These are phyloP conservation scores for Poecilia picta DNA, from an alignment of 2,797 vertebrate species.

Conservation along the genomic window DNA sequence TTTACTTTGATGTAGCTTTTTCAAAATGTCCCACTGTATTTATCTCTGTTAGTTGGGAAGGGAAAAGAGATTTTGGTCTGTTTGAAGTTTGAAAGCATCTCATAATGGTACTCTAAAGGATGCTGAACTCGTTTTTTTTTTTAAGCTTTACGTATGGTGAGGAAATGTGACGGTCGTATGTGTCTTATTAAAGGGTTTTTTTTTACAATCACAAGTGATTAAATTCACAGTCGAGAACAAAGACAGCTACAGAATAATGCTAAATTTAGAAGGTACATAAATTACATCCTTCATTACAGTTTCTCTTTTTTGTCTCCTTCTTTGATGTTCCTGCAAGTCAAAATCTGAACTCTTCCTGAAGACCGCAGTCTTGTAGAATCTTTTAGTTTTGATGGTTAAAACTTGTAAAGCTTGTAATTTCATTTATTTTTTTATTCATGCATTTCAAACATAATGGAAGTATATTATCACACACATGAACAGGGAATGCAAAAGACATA, in stretches of 20 bases:
- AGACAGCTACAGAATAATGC: neutral
- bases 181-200: neutral
- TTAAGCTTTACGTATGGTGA: neutral
- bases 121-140: neutral
- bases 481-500: too few relatives aligned
- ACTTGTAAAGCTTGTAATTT: neutral
- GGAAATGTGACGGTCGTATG: neutral
- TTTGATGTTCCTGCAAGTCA: neutral
- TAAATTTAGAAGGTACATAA: neutral
- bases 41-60: neutral
- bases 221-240: neutral
- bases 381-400: neutral
- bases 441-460: too few relatives aligned
- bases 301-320: neutral
- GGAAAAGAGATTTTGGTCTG: neutral
- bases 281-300: neutral
- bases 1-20: slow-evolving; percentile 10
- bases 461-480: too few relatives aligned
- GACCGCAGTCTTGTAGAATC: neutral
- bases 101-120: neutral
- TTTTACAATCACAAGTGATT: neutral
- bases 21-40: neutral
- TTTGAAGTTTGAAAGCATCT: neutral
- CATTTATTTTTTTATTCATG: too few relatives aligned
- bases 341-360: neutral